Conservation (phyloP, 2,888 invertebrate species). For the Dicycla oo region DNA sequence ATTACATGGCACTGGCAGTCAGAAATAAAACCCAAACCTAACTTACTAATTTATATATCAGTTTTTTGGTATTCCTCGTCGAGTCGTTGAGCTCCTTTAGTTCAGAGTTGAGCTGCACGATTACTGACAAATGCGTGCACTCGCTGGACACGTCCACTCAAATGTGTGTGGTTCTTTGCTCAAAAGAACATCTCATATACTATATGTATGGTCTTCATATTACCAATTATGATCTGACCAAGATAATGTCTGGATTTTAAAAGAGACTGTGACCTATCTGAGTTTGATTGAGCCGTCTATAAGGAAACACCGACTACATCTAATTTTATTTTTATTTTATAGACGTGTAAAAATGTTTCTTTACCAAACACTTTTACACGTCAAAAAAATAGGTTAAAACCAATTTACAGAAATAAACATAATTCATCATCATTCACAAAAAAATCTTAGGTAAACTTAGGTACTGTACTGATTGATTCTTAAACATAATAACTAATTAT, state of each 20-base stretch:
- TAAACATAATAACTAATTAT: conserved; percentile 28
- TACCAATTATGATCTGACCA: background rate
- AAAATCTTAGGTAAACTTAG: background rate
- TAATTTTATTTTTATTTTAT: too few relatives aligned
- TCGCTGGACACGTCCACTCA: background rate
- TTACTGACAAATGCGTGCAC: background rate
- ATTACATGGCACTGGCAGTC: background rate
- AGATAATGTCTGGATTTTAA: background rate
- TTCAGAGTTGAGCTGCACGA: background rate
- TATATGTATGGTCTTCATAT: background rate
- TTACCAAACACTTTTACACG: too few relatives aligned
- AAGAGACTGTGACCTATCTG: too few relatives aligned
- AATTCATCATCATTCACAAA: too few relatives aligned
- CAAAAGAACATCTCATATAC: background rate
- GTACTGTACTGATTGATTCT: conserved; percentile 2
- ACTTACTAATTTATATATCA: background rate
- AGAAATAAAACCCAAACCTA: background rate
- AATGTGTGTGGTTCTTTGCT: background rate
- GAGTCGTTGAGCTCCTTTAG: background rate
- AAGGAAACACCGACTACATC: too few relatives aligned
- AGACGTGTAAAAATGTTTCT: too few relatives aligned
- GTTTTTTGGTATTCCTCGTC: background rate
- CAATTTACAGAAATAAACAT: too few relatives aligned
- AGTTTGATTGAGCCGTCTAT: too few relatives aligned
- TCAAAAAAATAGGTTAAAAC: too few relatives aligned